Evolutionary conservation across 2,888 invertebrate genomes (phyloP).

Genomic region (Steinernema hermaphroditum): DNA sequence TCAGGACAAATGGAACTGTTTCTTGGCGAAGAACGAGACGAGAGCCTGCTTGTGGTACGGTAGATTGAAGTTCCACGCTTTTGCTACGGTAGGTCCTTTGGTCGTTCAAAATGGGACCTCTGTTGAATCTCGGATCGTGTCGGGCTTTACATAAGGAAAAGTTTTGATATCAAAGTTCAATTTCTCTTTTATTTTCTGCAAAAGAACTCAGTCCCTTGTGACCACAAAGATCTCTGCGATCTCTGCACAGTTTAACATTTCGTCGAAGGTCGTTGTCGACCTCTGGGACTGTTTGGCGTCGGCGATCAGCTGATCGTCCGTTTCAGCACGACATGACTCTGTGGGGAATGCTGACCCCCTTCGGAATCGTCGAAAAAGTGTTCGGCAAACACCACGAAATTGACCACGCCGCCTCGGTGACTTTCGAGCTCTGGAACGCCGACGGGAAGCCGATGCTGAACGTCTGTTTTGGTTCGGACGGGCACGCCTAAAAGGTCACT

Average conservation of each 20-base stretch:
- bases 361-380: slow-evolving; percentile 25
- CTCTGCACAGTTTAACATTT: too few species aligned
- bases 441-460: slow-evolving; percentile 24
- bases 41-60: slow-evolving; percentile 6
- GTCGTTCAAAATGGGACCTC: too few species aligned
- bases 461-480: too few species aligned
- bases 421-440: slow-evolving; percentile 26
- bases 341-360: slow-evolving; percentile 19
- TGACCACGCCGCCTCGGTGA: slow-evolving; percentile 22
- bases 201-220: too few species aligned
- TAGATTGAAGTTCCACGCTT: slow-evolving; percentile 8
- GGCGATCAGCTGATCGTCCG: slow-evolving; percentile 8
- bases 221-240: too few species aligned
- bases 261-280: too few species aligned
- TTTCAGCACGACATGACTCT: slow-evolving; percentile 31
- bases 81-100: slow-evolving; percentile 8
- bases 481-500: too few species aligned
- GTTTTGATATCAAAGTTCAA: too few species aligned
- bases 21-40: not conserved
- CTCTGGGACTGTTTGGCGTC: too few species aligned
- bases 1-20: slow-evolving; percentile 13
- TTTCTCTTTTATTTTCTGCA: too few species aligned
- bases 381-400: slow-evolving; percentile 30
- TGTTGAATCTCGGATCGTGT: too few species aligned
- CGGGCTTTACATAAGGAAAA: too few species aligned